Conservation (phyloP, 2,113 vertebrate species). For the Motacilla alba region DNA sequence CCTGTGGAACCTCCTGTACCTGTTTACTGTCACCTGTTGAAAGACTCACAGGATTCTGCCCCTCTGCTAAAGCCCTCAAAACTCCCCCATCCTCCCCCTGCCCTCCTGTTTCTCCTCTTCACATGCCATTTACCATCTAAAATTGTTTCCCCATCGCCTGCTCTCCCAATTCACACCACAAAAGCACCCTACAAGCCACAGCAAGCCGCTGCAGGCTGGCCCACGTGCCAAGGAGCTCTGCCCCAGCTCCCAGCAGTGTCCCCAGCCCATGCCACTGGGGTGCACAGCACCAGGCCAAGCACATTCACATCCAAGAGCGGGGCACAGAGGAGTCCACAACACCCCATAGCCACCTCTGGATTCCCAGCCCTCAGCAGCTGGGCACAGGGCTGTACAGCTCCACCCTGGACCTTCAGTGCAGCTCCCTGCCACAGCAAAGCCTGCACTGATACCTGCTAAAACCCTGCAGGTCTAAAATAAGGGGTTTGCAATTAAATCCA, state of each 20-base stretch:
- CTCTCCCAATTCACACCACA: neutral
- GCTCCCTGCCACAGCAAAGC: accelerated
- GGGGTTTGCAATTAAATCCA: neutral
- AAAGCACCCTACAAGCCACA: neutral
- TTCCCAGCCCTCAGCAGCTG: neutral
- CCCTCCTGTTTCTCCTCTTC: neutral
- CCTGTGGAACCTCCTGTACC: neutral
- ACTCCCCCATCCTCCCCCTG: neutral
- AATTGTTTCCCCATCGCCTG: neutral
- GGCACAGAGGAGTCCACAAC: neutral
- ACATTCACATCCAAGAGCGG: neutral
- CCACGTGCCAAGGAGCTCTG: neutral
- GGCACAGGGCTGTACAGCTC: neutral
- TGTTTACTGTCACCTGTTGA: neutral
- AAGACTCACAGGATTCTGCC: neutral
- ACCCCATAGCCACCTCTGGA: neutral
- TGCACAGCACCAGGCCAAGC: neutral
- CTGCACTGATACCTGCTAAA: accelerated
- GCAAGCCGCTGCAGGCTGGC: neutral
- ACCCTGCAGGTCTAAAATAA: neutral
- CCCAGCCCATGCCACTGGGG: accelerated
- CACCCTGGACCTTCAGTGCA: neutral
- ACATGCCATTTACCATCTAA: neutral
- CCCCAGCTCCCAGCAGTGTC: neutral
- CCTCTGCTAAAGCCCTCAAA: neutral